Conservation (phyloP, 2,797 vertebrate genomes). For the Megalops cyprinoides region DNA sequence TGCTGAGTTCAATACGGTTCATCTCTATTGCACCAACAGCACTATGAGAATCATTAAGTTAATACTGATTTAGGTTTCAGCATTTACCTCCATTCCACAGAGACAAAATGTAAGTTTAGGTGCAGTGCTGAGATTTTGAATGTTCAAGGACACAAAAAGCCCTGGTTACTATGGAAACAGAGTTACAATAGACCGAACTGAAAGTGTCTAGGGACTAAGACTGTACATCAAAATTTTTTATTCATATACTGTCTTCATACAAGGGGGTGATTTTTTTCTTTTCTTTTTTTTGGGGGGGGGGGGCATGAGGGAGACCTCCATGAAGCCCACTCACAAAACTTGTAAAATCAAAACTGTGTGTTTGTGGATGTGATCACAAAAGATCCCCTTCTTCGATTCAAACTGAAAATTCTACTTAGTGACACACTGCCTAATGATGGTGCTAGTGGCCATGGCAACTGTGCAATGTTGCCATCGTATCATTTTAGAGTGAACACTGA, state of each 20-base stretch:
- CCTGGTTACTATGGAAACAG: conserved; percentile 38
- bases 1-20: not conserved
- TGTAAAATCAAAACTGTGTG: not conserved
- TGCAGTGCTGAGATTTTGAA: conserved; percentile 29
- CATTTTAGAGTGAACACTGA: not conserved
- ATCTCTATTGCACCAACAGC: not conserved
- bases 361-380: not conserved
- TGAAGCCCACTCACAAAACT: not conserved
- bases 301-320: too few species aligned
- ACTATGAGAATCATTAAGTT: not conserved
- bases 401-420: not conserved
- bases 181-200: conserved; percentile 35
- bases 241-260: conserved; percentile 4
- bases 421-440: not conserved
- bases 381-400: not conserved
- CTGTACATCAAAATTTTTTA: conserved; percentile 21
- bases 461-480: not conserved
- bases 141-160: conserved; percentile 21
- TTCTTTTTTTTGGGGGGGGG: not conserved
- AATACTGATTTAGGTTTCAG: not conserved
- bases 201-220: conserved; percentile 29
- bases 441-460: not conserved
- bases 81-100: conserved; percentile 4
- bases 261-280: not conserved
- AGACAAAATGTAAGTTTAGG: conserved; percentile 18